Percentiles rank a stretch among this genome's conserved stretches.
phyloP scores from a whole-genome alignment of 53 echinoderm and acorn worm genomes.

The Apostichopus leukothele region DNA sequence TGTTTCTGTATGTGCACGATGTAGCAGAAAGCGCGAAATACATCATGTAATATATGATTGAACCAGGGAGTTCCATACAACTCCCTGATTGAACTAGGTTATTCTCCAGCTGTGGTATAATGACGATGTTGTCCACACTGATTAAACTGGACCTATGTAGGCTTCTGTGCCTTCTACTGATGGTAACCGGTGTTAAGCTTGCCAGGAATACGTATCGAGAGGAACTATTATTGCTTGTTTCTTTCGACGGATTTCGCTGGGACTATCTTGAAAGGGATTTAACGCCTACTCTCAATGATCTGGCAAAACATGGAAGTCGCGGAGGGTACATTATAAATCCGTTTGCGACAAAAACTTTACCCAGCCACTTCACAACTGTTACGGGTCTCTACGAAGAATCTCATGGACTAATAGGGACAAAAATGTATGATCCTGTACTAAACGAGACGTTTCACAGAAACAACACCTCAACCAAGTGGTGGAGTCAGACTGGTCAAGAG shows the following conservation, averaged over 20 bases:
- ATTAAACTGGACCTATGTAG: no score
- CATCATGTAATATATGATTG: no score
- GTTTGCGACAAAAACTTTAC: slow-evolving; percentile 86
- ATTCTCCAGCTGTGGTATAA: no score
- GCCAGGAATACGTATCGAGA: background rate
- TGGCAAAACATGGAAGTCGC: slow-evolving; percentile 61
- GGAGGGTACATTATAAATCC: slow-evolving; percentile 69
- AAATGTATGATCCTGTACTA: slow-evolving; percentile 74
- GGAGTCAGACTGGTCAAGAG: slow-evolving; percentile 69
- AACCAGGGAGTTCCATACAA: no score
- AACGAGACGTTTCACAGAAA: slow-evolving; percentile 48
- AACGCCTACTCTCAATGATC: slow-evolving; percentile 74
- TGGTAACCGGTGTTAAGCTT: no score
- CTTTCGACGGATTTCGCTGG: slow-evolving; percentile 96
- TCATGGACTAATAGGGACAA: slow-evolving; percentile 82
- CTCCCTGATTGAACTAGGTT: no score
- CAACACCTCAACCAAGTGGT: slow-evolving; percentile 62
- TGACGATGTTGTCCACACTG: no score
- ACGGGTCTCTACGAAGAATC: slow-evolving; percentile 91
- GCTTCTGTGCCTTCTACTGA: no score
- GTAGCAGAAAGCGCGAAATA: no score
- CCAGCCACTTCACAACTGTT: slow-evolving; percentile 79
- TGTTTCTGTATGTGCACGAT: no score
- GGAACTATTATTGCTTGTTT: slow-evolving; percentile 66
- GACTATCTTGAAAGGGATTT: slow-evolving; percentile 72